phyloP scores from a whole-genome alignment of 2,113 vertebrate species.

The Cochlearius cochlearius region DNA sequence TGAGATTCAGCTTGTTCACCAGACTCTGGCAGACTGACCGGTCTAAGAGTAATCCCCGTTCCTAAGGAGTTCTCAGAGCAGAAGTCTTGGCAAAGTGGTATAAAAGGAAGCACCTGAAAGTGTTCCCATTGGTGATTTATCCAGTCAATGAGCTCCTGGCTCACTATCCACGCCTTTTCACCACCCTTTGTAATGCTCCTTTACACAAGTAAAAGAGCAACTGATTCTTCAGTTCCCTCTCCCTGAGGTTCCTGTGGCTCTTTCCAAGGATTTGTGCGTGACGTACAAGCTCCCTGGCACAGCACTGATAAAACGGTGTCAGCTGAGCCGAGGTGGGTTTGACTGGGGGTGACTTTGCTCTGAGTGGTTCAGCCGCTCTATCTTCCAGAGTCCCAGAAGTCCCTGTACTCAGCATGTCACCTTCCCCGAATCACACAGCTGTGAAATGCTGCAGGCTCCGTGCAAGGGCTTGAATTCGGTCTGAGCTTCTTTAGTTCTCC shows the following conservation, averaged over 20 bases:
- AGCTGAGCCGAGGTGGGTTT: neutral
- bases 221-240: neutral
- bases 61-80: neutral
- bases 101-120: neutral
- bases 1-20: neutral
- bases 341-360: conserved; percentile 33
- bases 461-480: neutral
- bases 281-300: neutral
- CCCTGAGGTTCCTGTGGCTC: neutral
- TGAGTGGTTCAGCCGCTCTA: neutral
- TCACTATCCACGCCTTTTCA: neutral
- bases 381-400: neutral
- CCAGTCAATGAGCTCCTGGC: neutral
- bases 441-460: rapidly evolving
- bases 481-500: neutral
- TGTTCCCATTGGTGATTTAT: neutral
- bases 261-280: neutral
- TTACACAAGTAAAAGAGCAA: neutral
- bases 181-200: neutral
- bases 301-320: neutral
- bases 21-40: neutral
- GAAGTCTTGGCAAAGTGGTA: neutral
- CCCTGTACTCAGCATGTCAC: neutral
- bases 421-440: neutral
- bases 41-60: neutral